Conservation (phyloP, 2,797 vertebrate genomes). For the Vultur gryphus region DNA sequence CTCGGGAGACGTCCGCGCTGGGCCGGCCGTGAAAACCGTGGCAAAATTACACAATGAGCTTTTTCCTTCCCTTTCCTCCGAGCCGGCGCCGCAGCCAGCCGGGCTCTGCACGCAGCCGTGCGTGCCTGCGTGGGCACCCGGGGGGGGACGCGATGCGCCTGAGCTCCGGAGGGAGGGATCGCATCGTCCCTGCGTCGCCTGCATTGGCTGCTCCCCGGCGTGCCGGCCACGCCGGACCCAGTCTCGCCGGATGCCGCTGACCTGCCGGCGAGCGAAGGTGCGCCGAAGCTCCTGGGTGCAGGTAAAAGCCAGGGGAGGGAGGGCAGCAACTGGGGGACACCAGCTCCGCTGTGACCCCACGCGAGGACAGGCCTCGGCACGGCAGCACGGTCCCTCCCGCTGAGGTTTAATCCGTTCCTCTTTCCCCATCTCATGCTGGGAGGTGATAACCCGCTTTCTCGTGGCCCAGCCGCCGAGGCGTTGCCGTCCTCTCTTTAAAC, state of each 20-base stretch:
- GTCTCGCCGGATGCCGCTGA: not conserved
- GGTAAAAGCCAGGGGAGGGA: not conserved
- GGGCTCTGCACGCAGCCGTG: slow-evolving; percentile 7
- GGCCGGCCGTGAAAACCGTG: not conserved
- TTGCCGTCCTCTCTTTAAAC: not conserved
- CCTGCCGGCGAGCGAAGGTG: not conserved
- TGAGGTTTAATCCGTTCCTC: not conserved
- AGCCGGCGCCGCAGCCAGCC: not conserved
- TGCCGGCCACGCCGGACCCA: not conserved
- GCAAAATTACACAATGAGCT: not conserved
- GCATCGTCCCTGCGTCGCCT: not conserved
- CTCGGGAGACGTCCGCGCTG: fast-evolving
- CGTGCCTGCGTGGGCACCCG: slow-evolving; percentile 6
- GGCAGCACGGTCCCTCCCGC: fast-evolving
- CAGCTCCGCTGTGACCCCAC: not conserved
- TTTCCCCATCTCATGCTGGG: fast-evolving
- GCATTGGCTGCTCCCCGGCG: not conserved
- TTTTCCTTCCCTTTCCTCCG: not conserved
- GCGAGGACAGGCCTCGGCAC: not conserved
- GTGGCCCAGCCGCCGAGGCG: not conserved
- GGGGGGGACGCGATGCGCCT: not conserved
- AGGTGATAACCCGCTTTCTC: not conserved
- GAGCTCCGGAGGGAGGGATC: not conserved
- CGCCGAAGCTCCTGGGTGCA: not conserved
- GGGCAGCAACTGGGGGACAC: fast-evolving